Percentiles rank a stretch among this genome's conserved stretches.
These are phyloP conservation scores for Bombus haemorrhoidalis DNA, from an alignment of 1,140 invertebrate species.

Conservation along the genomic window DNA sequence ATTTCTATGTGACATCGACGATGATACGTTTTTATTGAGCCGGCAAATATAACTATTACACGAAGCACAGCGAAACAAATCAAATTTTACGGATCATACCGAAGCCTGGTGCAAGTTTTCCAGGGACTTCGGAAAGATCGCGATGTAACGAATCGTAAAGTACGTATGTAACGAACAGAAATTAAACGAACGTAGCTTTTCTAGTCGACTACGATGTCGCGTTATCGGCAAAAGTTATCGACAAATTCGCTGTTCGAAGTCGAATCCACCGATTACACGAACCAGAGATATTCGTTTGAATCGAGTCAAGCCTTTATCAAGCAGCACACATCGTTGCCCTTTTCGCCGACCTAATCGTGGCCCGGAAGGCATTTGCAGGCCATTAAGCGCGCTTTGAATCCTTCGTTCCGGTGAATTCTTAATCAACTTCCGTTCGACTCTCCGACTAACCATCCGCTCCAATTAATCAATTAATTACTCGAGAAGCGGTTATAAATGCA, in stretches of 20 bases:
- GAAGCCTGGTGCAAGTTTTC: conserved; percentile 27
- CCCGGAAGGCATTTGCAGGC: conserved; percentile 19
- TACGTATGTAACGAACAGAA: neutral
- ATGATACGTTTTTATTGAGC: neutral
- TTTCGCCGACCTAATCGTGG: neutral
- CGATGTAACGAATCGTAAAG: no score
- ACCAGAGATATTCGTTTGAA: neutral
- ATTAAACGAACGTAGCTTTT: neutral
- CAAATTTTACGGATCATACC: neutral
- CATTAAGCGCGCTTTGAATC: conserved; percentile 23
- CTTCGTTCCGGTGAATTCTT: conserved; percentile 8
- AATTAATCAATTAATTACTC: conserved; percentile 41
- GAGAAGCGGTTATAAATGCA: neutral
- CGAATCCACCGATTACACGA: neutral
- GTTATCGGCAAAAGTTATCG: no score
- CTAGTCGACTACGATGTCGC: no score
- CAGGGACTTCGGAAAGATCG: conserved; percentile 25
- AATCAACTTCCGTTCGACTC: conserved; percentile 34
- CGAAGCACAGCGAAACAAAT: conserved; percentile 1
- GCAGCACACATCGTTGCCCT: neutral
- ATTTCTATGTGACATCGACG: neutral
- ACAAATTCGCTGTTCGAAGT: no score
- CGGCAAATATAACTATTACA: neutral
- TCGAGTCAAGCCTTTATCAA: conserved; percentile 15
- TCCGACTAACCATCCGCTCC: conserved; percentile 5